These are phyloP conservation scores for Stenopsyche tienmushanensis DNA, from an alignment of 1,140 invertebrate species.

Conservation along the genomic window DNA sequence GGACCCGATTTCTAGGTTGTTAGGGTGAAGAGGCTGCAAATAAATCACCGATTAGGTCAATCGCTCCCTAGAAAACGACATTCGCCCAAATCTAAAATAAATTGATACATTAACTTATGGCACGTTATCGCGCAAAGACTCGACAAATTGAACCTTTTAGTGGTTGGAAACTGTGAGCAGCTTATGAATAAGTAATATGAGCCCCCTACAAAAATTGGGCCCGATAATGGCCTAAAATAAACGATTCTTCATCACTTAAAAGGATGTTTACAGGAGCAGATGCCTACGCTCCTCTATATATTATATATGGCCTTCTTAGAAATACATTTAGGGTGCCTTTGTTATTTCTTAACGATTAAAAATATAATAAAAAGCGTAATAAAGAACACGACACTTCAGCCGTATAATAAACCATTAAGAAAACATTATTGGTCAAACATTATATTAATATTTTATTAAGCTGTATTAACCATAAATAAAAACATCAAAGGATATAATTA, in stretches of 20 bases:
- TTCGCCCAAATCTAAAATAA: not conserved
- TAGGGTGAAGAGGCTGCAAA: too few species aligned
- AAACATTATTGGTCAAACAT: too few species aligned
- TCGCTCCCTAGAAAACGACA: not conserved
- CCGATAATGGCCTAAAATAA: conserved; percentile 4
- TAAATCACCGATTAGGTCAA: not conserved
- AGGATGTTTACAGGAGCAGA: not conserved
- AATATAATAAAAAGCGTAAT: too few species aligned
- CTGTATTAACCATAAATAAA: too few species aligned
- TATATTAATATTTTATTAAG: too few species aligned
- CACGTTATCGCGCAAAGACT: not conserved
- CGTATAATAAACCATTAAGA: too few species aligned
- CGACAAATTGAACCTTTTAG: conserved; percentile 8
- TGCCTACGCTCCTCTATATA: not conserved
- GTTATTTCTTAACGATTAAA: too few species aligned
- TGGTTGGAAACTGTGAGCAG: conserved; percentile 9
- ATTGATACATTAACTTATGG: not conserved
- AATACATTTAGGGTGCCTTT: too few species aligned
- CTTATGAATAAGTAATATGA: conserved; percentile 19
- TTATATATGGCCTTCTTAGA: not conserved
- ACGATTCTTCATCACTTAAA: conserved; percentile 10
- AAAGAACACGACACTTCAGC: too few species aligned
- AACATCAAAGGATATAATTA: too few species aligned
- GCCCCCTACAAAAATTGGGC: not conserved
- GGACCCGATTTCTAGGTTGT: not conserved